Percentiles rank a stretch among this genome's conserved stretches.
phyloP scores from a whole-genome alignment of 2,797 vertebrate genomes.

The Centropyge bicolor region DNA sequence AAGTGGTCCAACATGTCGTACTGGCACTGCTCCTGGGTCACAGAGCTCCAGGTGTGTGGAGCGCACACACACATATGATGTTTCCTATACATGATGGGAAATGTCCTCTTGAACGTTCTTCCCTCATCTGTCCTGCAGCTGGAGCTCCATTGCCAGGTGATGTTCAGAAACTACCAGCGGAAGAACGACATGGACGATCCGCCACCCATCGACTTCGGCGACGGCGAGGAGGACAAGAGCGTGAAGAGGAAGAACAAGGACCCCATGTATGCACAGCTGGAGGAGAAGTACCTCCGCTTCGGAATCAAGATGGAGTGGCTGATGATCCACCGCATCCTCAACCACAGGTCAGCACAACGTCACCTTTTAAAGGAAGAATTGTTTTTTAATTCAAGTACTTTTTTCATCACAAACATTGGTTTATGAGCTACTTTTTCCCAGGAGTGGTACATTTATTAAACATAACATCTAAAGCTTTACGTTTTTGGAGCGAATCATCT shows the following conservation, averaged over 20 bases:
- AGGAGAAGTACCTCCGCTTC: conserved; percentile 95
- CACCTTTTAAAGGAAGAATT: not conserved
- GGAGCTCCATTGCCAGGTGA: conserved; percentile 97
- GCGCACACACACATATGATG: no score
- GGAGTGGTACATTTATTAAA: not conserved
- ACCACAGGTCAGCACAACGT: conserved; percentile 90
- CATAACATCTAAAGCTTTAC: not conserved
- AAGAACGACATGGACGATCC: conserved; percentile 99
- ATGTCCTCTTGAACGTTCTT: not conserved
- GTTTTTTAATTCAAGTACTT: not conserved
- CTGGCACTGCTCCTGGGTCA: conserved; percentile 99
- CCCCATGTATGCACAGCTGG: conserved; percentile 94
- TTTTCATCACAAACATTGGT: not conserved
- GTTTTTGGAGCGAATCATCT: not conserved
- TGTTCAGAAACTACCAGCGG: conserved; percentile 98
- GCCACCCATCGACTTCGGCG: conserved; percentile 91
- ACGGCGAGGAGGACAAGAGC: conserved; percentile 94
- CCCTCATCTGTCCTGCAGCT: conserved; percentile 77
- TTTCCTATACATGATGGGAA: not conserved
- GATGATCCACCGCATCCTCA: conserved; percentile 96
- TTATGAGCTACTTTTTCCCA: not conserved
- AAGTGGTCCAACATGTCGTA: conserved; percentile 99
- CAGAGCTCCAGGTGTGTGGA: conserved; percentile 92
- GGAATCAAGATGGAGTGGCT: conserved; percentile 99
- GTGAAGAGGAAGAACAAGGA: conserved; percentile 95